Base-by-base conservation (phyloP, 2,888 invertebrate species). In the Tillus elongatus region DNA sequence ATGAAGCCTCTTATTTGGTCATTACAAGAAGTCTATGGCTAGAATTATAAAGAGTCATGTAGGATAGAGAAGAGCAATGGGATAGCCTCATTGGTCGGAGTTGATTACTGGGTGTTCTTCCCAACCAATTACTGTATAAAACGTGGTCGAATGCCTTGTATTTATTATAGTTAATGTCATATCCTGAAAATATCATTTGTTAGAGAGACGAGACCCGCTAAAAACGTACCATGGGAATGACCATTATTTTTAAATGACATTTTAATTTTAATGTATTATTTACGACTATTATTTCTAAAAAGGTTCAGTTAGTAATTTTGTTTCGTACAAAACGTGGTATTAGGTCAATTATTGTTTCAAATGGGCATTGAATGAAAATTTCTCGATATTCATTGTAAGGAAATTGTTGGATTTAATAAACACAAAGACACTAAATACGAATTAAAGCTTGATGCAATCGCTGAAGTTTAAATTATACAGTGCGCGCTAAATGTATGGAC, bases 1-100 rank as follows among this genome's bases (percentile, higher is more conserved):
- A 49, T 50, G 56, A 54, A 60, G 56, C 60, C 62, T 59, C 63
- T 65, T 61, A 66, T 65, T 66, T 66, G 60, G 64, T 65, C 63
- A 65, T 66, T 66, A 66, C 63, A 53, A 57, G n/a, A 47, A 56
- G 57, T 62, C 60, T 60, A 63, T 61, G 56, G 61, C 60, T 60
- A 58, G 56, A 60, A 64, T 64, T 63, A 63, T 61, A 54, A 53
- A 50, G 54, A 50, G 53, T 57, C 50, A 55, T 47, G 51, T 43
- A 48, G 44, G 49, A 48, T 45, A 45, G 51, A n/a, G n/a, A n/a
- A n/a, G n/a, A n/a, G n/a, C 44, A 42, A 44, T 24, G 36, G 27
- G 14, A 24, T 24, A 36, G 33, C 39, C 43, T 51, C 56, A 58
- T 57, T 59, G 58, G 58, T 49, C 39, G 14, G 12, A 43, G 46